A percentile compares a stretch with the other conserved stretches of the same genome.
Evolutionary conservation across 92 coral and sea anemone genomes (phyloP).

Genomic region (Hydrozoanthus gracilis): DNA sequence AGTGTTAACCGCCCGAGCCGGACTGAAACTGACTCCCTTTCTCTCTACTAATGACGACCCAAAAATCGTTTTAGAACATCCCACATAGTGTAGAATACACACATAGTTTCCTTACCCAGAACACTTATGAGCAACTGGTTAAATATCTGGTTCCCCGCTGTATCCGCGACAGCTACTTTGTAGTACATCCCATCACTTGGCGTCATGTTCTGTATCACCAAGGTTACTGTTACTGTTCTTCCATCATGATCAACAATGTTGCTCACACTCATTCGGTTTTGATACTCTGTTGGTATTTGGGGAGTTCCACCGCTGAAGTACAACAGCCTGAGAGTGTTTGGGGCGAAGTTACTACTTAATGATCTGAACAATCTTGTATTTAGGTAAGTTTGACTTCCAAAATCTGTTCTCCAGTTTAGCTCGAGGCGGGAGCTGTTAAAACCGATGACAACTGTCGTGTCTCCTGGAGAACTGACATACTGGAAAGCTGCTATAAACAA

Average conservation of each 20-base stretch:
- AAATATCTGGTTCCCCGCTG: no score
- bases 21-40: no score
- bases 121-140: no score
- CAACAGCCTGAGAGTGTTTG: background rate
- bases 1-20: no score
- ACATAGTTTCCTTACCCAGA: no score
- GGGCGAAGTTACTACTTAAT: background rate
- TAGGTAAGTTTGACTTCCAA: no score
- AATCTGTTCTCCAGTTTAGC: no score
- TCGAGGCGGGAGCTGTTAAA: no score
- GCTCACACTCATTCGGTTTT: background rate
- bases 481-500: background rate
- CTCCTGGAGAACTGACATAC: background rate
- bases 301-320: background rate
- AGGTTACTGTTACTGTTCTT: background rate
- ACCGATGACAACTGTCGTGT: no score
- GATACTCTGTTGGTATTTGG: background rate
- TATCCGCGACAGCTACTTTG: background rate
- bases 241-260: background rate
- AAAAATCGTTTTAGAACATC: no score
- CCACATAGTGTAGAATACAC: no score
- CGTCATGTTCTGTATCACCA: slow-evolving; percentile 12
- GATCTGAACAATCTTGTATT: background rate
- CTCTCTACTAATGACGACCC: no score
- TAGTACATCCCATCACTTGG: background rate